A percentile compares a stretch with the other conserved stretches of the same genome.
phyloP scores from a whole-genome alignment of 2,888 invertebrate genomes.

The Papilio gigon region DNA sequence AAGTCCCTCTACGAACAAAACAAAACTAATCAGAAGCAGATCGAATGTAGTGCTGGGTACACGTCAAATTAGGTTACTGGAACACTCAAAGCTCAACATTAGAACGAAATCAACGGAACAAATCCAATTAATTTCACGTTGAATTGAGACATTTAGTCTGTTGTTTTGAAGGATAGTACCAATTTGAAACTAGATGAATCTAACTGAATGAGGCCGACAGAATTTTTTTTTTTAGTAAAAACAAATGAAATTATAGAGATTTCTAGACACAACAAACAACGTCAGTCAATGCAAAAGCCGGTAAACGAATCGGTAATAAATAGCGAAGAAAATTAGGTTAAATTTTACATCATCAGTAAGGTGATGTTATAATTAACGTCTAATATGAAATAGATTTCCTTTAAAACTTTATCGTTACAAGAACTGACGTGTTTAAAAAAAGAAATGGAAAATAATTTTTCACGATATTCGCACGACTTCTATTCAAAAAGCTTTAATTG shows the following conservation, averaged over 20 bases:
- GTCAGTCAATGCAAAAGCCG: background rate
- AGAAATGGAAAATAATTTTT: slow-evolving; percentile 4
- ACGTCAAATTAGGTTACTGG: slow-evolving; percentile 30
- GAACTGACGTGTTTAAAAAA: background rate
- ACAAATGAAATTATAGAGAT: background rate
- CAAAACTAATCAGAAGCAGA: slow-evolving; percentile 12
- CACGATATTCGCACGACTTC: slow-evolving; percentile 16
- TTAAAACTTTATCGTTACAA: background rate
- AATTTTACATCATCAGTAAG: too few relatives aligned
- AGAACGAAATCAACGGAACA: slow-evolving; percentile 14
- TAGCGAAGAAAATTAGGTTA: too few relatives aligned
- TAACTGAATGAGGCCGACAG: background rate
- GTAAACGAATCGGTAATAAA: too few relatives aligned
- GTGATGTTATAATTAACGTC: too few relatives aligned
- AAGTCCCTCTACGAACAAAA: background rate
- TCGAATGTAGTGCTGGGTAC: slow-evolving; percentile 4
- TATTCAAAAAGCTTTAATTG: slow-evolving; percentile 35
- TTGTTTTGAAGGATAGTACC: background rate
- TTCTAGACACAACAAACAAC: background rate
- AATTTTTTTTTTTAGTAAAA: background rate
- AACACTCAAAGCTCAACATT: slow-evolving; percentile 32
- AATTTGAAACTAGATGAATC: slow-evolving; percentile 6
- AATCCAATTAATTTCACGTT: slow-evolving; percentile 30
- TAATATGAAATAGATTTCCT: too few relatives aligned
- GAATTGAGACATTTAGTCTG: slow-evolving; percentile 3